Base-by-base conservation (phyloP, 2,888 invertebrate genomes). In the Blastobasis lacticolella region DNA sequence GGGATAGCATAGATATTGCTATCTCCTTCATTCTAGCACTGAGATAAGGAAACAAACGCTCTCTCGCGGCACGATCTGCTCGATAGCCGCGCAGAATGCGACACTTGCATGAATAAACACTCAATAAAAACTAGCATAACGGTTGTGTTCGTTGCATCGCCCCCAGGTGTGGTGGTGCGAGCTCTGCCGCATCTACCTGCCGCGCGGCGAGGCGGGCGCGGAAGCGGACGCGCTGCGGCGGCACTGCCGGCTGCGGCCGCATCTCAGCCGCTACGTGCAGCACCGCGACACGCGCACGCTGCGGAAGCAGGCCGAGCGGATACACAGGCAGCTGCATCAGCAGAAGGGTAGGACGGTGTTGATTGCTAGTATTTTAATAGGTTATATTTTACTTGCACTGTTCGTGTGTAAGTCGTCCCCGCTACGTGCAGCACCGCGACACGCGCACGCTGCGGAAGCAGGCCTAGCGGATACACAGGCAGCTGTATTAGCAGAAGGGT, bases 231-330 rank as follows among this genome's bases (percentile, higher is more conserved):
- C 91, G 46, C 73, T 92, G 60, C 91, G 92, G 38, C 89, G 91
- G 47, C 95, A 95, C 87, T 95, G 95, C 74, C 91, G 93, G 52
- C 90, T 92, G 63, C 91, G 94, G 56, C 90, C 91, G 58, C 95
- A 95, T 75, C 90, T 95, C 52, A 92, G 93, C 69, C 90, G 93
- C 64, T 95, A 93, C 78, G 91, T 95, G 60, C 91, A 94, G 52
- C 92, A 93, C 73, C 93, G 94, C 66, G 94, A 94, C 71, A 93
- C 94, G 71, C 92, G 93, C 73, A 93, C 92, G 50, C 83, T 94
- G 62, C 91, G 93, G 62, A 90, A 90, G 58, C 91, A 92, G 69
- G 94, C 94, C 48, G 93, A 94, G 73, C 89, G 92, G 63, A 90
- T 93, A 57, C 92, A 92, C 63, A 83, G 90, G 46, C 90, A 90